A percentile compares a stretch with the other conserved stretches of the same genome.
These are phyloP conservation scores for Diachasma alloeum DNA, from an alignment of 1,140 invertebrate species.

Conservation along the genomic window DNA sequence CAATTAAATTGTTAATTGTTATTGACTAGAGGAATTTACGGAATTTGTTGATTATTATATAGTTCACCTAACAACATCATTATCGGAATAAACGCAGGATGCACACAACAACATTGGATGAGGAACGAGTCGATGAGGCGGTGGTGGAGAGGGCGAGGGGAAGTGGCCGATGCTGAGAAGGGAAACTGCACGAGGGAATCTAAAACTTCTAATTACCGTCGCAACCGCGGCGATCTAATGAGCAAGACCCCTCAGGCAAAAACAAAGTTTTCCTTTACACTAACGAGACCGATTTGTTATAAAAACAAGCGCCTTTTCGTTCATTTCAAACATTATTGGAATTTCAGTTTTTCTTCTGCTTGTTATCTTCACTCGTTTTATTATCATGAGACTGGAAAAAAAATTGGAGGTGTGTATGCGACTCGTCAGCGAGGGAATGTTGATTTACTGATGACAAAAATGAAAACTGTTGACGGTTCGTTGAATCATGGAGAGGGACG, in stretches of 20 bases:
- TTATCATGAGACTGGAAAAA: not conserved
- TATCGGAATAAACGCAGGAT: constrained; percentile 35
- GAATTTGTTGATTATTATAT: not conserved
- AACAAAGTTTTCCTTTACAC: constrained; percentile 52
- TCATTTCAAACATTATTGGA: not conserved
- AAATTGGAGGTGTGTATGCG: not conserved
- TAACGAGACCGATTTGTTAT: constrained; percentile 62
- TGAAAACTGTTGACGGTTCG: not conserved
- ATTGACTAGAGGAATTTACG: not conserved
- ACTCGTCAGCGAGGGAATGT: not conserved
- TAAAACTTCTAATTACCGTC: constrained; percentile 60
- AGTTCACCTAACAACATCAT: constrained; percentile 43
- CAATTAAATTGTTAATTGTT: not conserved
- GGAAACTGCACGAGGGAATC: constrained; percentile 34
- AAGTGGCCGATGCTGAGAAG: not conserved
- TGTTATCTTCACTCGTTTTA: not conserved
- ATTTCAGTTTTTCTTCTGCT: not conserved
- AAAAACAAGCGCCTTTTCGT: constrained; percentile 35
- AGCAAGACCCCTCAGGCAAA: constrained; percentile 50
- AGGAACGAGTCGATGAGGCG: not conserved
- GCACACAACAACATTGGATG: not conserved
- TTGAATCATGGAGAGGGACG: not conserved
- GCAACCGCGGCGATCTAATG: constrained; percentile 57
- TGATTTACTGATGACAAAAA: not conserved
- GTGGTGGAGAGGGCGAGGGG: not conserved